Evolutionary conservation across 2,797 vertebrate genomes (phyloP).

Genomic region (Macropodus opercularis): DNA sequence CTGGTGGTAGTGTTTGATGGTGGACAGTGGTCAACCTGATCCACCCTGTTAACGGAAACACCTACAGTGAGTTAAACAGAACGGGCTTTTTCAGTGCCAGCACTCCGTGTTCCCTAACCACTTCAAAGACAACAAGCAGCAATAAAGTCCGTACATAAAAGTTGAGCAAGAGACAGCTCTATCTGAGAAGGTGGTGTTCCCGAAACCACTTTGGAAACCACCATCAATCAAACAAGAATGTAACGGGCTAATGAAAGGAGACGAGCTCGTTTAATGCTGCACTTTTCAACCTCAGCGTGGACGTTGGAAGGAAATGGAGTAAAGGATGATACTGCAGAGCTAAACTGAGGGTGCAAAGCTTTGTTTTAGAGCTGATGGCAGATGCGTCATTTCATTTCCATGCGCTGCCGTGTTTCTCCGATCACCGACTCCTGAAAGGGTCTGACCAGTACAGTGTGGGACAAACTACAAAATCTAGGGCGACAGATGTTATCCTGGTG

Average conservation of each 20-base stretch:
- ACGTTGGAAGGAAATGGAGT: neutral
- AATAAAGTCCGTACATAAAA: conserved; percentile 62
- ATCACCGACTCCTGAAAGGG: too few species aligned
- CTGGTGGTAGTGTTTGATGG: neutral
- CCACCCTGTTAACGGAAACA: conserved; percentile 15
- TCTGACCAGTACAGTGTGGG: too few species aligned
- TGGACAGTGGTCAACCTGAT: neutral
- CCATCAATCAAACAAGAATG: conserved; percentile 62
- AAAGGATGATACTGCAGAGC: neutral
- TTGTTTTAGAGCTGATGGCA: too few species aligned
- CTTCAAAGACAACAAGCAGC: conserved; percentile 53
- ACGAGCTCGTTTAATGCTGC: conserved; percentile 58
- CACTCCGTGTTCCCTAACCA: conserved; percentile 45
- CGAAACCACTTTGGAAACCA: conserved; percentile 71
- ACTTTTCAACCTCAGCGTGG: conserved; percentile 50
- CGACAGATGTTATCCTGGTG: too few species aligned
- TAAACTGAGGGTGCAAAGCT: too few species aligned
- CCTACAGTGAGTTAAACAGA: conserved; percentile 29
- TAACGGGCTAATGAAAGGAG: conserved; percentile 74
- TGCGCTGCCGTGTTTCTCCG: too few species aligned
- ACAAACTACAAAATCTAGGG: too few species aligned
- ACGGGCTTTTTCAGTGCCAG: conserved; percentile 14
- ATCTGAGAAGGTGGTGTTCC: conserved; percentile 68
- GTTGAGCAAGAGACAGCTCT: conserved; percentile 47
- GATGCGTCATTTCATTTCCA: too few species aligned